Evolutionary conservation across 2,888 invertebrate genomes (phyloP).

Genomic region (Stegana nigrithorax): DNA sequence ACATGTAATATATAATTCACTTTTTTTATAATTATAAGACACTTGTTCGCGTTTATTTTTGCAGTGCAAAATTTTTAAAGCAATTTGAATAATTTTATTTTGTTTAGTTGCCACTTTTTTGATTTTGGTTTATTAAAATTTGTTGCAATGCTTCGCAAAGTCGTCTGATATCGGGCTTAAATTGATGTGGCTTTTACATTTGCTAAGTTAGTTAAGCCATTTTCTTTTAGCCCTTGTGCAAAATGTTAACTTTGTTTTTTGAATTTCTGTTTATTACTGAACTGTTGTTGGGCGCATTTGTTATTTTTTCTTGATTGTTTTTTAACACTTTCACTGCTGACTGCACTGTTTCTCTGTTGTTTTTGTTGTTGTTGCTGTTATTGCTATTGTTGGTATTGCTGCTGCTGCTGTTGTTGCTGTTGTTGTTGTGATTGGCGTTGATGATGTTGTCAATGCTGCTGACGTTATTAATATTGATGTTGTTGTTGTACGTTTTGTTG

Average conservation of each 20-base stretch:
- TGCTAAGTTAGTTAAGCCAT: slow-evolving; percentile 21
- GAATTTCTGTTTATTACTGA: slow-evolving; percentile 34
- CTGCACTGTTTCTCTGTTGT: slow-evolving; percentile 25
- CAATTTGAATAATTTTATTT: no score
- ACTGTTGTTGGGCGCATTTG: slow-evolving; percentile 32
- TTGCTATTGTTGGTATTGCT: slow-evolving; percentile 22
- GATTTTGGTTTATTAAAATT: slow-evolving; percentile 16
- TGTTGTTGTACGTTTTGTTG: slow-evolving; percentile 17
- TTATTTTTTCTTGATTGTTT: slow-evolving; percentile 22
- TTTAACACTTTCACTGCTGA: slow-evolving; percentile 48
- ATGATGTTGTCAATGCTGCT: slow-evolving; percentile 54
- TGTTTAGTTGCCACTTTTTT: slow-evolving; percentile 29
- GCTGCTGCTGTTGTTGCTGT: slow-evolving; percentile 33
- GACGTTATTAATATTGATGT: no score
- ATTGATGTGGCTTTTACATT: slow-evolving; percentile 24
- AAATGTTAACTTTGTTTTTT: slow-evolving; percentile 41
- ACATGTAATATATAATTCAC: slow-evolving; percentile 14
- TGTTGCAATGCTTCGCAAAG: background rate
- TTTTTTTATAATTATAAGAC: slow-evolving; percentile 47
- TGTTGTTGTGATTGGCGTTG: slow-evolving; percentile 39
- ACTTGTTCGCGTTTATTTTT: slow-evolving; percentile 54
- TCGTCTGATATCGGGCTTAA: no score
- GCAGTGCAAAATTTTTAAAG: slow-evolving; percentile 23
- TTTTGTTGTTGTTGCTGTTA: slow-evolving; percentile 32
- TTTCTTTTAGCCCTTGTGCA: slow-evolving; percentile 47